Percentiles rank a stretch among this genome's conserved stretches.
These are phyloP conservation scores for Diphyllodes magnificus DNA, from an alignment of 2,113 vertebrate genomes.

Conservation along the genomic window DNA sequence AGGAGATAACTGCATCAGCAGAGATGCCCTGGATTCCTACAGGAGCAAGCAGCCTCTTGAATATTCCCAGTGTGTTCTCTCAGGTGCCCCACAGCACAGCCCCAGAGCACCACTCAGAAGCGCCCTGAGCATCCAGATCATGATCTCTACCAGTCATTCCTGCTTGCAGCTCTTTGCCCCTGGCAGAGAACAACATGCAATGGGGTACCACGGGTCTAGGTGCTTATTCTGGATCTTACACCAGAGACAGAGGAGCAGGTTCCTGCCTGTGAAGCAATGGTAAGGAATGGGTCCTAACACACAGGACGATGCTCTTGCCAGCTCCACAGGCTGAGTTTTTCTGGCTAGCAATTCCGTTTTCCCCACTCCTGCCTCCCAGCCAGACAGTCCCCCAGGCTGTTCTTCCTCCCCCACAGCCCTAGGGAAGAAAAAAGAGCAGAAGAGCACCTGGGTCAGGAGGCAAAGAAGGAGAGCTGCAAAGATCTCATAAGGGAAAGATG, in stretches of 20 bases:
- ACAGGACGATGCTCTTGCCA: not conserved
- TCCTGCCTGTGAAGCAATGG: not conserved
- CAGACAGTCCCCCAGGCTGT: not conserved
- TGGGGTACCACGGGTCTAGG: not conserved
- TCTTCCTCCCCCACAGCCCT: not conserved
- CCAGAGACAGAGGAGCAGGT: not conserved
- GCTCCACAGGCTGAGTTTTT: not conserved
- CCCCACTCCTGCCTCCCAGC: not conserved
- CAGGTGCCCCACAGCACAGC: not conserved
- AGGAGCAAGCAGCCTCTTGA: not conserved
- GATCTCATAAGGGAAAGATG: not conserved
- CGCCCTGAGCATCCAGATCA: not conserved
- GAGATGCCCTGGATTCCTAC: not conserved
- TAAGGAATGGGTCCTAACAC: not conserved
- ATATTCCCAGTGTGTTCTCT: fast-evolving
- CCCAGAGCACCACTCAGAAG: not conserved
- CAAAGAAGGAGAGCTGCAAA: not conserved
- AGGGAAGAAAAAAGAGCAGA: not conserved
- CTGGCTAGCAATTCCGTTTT: not conserved
- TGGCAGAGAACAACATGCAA: not conserved
- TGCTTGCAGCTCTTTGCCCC: not conserved
- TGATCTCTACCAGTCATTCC: not conserved
- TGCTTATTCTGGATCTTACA: not conserved
- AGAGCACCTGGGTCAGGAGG: not conserved
- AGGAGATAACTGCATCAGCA: not conserved